A percentile compares a stretch with the other conserved stretches of the same genome.
Conservation (phyloP, 92 coral and sea anemone species). For the Anthopleura xanthogrammica region DNA sequence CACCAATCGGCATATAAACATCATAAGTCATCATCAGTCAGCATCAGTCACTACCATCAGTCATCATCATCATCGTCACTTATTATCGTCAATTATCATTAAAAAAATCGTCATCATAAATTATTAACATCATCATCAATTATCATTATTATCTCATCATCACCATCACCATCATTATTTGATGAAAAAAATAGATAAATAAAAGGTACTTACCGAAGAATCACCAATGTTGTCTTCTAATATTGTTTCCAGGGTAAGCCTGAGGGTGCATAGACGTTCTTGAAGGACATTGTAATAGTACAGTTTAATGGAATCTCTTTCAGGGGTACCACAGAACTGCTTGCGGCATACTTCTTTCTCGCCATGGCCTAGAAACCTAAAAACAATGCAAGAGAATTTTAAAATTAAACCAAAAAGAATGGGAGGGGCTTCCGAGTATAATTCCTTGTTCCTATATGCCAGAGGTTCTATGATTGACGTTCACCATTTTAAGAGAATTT, state of each 20-base stretch:
- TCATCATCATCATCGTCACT: no score
- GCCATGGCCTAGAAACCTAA: neutral
- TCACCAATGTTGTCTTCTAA: neutral
- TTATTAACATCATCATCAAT: no score
- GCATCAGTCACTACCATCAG: no score
- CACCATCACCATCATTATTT: neutral
- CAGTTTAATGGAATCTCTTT: neutral
- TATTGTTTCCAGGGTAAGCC: neutral
- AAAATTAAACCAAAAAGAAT: no score
- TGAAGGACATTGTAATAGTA: neutral
- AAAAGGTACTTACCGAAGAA: neutral
- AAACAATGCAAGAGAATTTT: neutral
- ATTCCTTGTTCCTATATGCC: no score
- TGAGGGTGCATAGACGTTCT: conserved; percentile 1
- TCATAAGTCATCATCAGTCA: no score
- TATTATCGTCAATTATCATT: no score
- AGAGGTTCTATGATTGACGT: no score
- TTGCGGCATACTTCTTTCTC: neutral
- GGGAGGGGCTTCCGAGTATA: no score
- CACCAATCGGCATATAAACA: neutral
- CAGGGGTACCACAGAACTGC: neutral
- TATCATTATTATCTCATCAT: no score
- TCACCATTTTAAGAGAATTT: no score
- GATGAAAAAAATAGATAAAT: neutral
- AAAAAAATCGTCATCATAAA: no score